Base-by-base conservation (phyloP, 2,113 vertebrate species). In the Peromyscus polionotus region DNA sequence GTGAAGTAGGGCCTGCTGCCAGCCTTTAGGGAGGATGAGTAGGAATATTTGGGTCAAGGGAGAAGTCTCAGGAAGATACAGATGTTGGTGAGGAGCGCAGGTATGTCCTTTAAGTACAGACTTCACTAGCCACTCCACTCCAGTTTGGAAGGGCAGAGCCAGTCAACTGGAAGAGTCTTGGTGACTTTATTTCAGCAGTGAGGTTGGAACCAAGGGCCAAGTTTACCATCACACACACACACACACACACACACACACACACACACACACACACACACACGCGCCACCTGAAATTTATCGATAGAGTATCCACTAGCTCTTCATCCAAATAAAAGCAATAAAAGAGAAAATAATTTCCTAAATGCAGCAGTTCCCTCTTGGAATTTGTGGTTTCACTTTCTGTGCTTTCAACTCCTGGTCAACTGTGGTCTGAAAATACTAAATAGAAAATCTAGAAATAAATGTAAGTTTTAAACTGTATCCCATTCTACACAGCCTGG, bases 141-240 rank as follows among this genome's bases (percentile, higher is more conserved):
- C 0, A 67, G 67, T 76, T 88, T 95, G 51, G 33, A 85, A 26
- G 42, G 22, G 7, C 68, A 76, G 63, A 48, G 12, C n/a, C 42
- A 95, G 67, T 59, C 48, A 88, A 31, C 1, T 97, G 76, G 88
- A 63, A 79, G 19, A 86, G 33, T 88, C 63, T 95, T 91, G n/a
- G 87, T 68, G 87, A 70, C 87, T 19, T 51, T 39, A 28, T 68
- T 61, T 83, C 33, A 31, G 17, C 70, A 20, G 5, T 92, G 79
- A 39, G 24, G 51, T 72, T 61, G 45, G 36, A 70, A 54, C 67
- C 5, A 3, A 33, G 61, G 39, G 26, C 61, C 39, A 67, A 36
- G 48, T n/a, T 42, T 42, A 42, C 42, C 42, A 42, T 42, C 45
- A 48, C 12, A 63, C 22, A 57, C 54, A 48, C 45, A 48, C 45